These are phyloP conservation scores for Ceramica pisi DNA, from an alignment of 2,888 invertebrate species.

Conservation along the genomic window DNA sequence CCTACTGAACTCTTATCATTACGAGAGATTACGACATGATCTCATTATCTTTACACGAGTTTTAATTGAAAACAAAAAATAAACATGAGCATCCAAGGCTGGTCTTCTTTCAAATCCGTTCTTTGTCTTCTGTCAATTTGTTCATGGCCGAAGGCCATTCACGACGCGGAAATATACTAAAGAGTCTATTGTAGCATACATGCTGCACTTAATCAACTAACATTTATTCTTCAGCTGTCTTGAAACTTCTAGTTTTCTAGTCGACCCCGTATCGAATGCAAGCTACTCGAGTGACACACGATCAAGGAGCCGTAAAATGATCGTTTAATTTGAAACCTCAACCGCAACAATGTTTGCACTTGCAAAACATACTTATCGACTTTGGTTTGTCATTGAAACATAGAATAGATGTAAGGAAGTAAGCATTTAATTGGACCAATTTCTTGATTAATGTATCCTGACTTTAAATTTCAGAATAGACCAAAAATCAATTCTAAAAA, in stretches of 20 bases:
- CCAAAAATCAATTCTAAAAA: not conserved
- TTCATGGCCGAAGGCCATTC: constrained; percentile 68
- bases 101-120: constrained; percentile 59
- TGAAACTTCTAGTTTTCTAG: constrained; percentile 43
- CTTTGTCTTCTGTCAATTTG: constrained; percentile 71
- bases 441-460: constrained; percentile 13
- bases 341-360: constrained; percentile 57
- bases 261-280: constrained; percentile 58
- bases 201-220: constrained; percentile 40
- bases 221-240: constrained; percentile 52
- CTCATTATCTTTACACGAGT: constrained; percentile 50
- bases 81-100: constrained; percentile 60
- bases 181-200: constrained; percentile 40
- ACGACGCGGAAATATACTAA: constrained; percentile 71
- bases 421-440: constrained; percentile 6
- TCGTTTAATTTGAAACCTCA: constrained; percentile 57
- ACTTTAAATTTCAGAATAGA: constrained; percentile 7
- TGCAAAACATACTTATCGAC: constrained; percentile 51
- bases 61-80: constrained; percentile 60
- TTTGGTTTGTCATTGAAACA: constrained; percentile 50
- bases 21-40: constrained; percentile 37
- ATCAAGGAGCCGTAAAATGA: constrained; percentile 60
- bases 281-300: constrained; percentile 50
- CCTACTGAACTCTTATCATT: constrained; percentile 65
- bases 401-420: constrained; percentile 31